phyloP scores from a whole-genome alignment of 2,888 invertebrate genomes.

The Spodoptera littoralis region DNA sequence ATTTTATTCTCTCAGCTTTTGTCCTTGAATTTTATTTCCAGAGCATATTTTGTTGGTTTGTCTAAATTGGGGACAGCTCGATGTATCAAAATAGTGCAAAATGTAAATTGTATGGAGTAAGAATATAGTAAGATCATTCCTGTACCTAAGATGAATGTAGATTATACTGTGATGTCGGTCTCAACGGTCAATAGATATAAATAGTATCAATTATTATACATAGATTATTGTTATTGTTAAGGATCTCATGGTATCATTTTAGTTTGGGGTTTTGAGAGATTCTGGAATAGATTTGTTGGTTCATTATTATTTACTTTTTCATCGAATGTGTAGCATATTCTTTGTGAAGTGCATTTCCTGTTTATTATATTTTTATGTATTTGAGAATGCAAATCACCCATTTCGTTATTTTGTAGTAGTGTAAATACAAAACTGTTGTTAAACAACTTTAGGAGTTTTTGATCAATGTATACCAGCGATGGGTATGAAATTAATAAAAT shows the following conservation, averaged over 20 bases:
- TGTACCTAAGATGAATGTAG: slow-evolving; percentile 88
- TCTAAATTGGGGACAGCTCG: slow-evolving; percentile 71
- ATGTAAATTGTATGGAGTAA: slow-evolving; percentile 79
- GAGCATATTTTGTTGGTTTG: slow-evolving; percentile 25
- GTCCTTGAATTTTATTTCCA: slow-evolving; percentile 28
- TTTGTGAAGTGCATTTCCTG: slow-evolving; percentile 52
- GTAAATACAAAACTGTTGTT: slow-evolving; percentile 67
- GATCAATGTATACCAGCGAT: slow-evolving; percentile 56
- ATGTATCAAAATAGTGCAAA: slow-evolving; percentile 80
- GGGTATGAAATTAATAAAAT: slow-evolving; percentile 54
- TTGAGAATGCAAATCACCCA: slow-evolving; percentile 48
- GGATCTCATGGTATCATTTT: slow-evolving; percentile 87
- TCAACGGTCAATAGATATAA: slow-evolving; percentile 85
- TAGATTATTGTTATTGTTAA: slow-evolving; percentile 88
- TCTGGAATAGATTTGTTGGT: slow-evolving; percentile 80
- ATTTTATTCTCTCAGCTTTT: slow-evolving; percentile 20
- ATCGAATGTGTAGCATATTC: slow-evolving; percentile 59
- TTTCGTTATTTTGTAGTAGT: slow-evolving; percentile 55
- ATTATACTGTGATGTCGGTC: slow-evolving; percentile 88
- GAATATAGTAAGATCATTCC: slow-evolving; percentile 85
- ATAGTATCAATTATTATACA: slow-evolving; percentile 87
- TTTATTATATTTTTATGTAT: slow-evolving; percentile 50
- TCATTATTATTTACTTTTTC: slow-evolving; percentile 70
- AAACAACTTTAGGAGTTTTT: slow-evolving; percentile 70
- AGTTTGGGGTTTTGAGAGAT: slow-evolving; percentile 79